phyloP scores from a whole-genome alignment of 2,888 invertebrate species.

The Idaea dimidiata region DNA sequence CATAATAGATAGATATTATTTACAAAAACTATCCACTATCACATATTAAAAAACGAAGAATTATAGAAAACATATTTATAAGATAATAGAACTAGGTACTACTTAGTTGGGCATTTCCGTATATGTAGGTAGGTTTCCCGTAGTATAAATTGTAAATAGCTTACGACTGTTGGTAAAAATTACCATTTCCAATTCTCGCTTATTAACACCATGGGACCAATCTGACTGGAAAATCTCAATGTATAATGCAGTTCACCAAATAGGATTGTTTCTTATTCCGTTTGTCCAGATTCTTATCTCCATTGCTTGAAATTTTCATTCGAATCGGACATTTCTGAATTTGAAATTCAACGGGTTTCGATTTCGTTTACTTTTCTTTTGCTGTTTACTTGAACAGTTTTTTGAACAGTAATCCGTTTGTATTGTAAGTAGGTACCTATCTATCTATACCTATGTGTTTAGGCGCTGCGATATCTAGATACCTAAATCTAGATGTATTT shows the following conservation, averaged over 20 bases:
- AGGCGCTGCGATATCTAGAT: no score
- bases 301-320: background rate
- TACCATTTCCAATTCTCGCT: background rate
- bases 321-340: background rate
- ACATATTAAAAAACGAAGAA: no score
- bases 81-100: no score
- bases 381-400: background rate
- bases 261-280: background rate
- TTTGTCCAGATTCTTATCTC: background rate
- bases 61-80: no score
- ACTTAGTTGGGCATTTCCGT: no score
- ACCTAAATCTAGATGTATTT: no score
- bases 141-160: no score
- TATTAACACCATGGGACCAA: background rate
- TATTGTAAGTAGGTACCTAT: background rate
- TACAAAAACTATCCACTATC: no score
- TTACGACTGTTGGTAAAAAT: background rate
- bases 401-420: background rate
- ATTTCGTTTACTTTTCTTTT: background rate
- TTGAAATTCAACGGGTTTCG: background rate
- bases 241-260: slow-evolving; percentile 1
- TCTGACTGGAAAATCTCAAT: background rate
- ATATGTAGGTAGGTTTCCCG: no score
- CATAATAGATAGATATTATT: no score
- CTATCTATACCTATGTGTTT: background rate